These are phyloP conservation scores for Pararge aegeria DNA, from an alignment of 1,140 invertebrate genomes.

Conservation along the genomic window DNA sequence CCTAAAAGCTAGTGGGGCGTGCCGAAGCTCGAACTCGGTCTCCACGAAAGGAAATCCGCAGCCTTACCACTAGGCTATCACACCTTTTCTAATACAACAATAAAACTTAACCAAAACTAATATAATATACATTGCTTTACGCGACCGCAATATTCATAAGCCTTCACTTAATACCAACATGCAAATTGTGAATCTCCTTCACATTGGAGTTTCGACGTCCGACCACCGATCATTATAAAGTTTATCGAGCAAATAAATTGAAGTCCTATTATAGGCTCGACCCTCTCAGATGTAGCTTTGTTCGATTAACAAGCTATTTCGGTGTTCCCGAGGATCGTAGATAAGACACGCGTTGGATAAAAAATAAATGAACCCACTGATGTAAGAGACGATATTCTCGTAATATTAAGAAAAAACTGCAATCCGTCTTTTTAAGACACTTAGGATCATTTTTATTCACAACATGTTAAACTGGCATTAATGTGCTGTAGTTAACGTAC, in stretches of 20 bases:
- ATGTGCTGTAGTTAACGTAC: too few relatives aligned
- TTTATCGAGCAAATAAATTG: conserved; percentile 24
- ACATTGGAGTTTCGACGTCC: neutral
- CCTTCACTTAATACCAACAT: neutral
- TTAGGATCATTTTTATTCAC: too few relatives aligned
- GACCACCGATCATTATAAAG: neutral
- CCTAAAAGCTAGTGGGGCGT: too few relatives aligned
- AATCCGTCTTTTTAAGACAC: too few relatives aligned
- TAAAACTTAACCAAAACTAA: too few relatives aligned
- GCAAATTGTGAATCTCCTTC: neutral
- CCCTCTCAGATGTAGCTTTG: conserved; percentile 24
- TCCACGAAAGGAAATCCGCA: too few relatives aligned
- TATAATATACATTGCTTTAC: neutral
- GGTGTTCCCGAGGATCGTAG: conserved; percentile 31
- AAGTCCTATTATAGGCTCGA: conserved; percentile 24
- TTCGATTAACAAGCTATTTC: conserved; percentile 46
- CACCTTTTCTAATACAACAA: too few relatives aligned
- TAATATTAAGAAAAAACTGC: too few relatives aligned
- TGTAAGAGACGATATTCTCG: too few relatives aligned
- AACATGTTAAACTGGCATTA: too few relatives aligned
- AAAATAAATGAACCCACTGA: neutral
- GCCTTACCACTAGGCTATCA: too few relatives aligned
- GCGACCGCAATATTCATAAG: conserved; percentile 3
- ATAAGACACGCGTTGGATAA: conserved; percentile 36
- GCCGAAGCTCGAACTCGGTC: too few relatives aligned